These are phyloP conservation scores for rat (Rattus norvegicus) DNA, from an alignment of 2,113 vertebrate genomes.

Conservation along the genomic window DNA sequence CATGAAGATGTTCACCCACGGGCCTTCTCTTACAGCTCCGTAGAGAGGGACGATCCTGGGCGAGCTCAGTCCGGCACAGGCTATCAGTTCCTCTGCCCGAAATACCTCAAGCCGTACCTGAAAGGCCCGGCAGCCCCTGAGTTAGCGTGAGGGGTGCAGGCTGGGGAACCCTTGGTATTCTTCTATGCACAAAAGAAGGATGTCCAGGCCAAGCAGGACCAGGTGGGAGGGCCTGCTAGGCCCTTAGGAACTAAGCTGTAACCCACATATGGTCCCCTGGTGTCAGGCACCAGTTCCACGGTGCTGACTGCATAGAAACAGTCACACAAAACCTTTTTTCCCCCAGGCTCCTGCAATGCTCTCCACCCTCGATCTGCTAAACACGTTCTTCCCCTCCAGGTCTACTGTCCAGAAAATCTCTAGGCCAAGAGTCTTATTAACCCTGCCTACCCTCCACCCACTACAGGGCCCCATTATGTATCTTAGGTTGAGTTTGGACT, in stretches of 20 bases:
- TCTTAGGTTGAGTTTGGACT: background rate
- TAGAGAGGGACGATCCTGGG: conserved; percentile 94
- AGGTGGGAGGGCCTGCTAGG: background rate
- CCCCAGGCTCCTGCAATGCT: background rate
- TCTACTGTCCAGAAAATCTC: background rate
- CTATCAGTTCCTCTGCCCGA: conserved; percentile 93
- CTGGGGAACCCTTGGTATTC: background rate
- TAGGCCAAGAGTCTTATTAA: background rate
- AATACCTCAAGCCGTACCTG: conserved; percentile 93
- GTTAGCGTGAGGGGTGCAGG: background rate
- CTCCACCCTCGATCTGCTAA: background rate
- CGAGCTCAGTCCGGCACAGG: conserved; percentile 91
- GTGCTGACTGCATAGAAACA: background rate
- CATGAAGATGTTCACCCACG: conserved; percentile 94
- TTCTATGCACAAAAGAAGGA: background rate
- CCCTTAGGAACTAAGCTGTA: background rate
- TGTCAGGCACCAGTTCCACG: background rate
- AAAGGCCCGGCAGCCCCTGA: background rate
- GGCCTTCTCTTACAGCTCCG: conserved; percentile 95
- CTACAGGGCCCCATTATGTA: background rate
- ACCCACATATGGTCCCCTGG: background rate
- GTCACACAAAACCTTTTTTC: background rate
- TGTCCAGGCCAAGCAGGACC: background rate
- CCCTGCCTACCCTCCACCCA: background rate
- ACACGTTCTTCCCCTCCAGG: background rate